Percentiles rank a stretch among this genome's conserved stretches.
These are phyloP conservation scores for Bubo blakistoni DNA, from an alignment of 2,113 vertebrate genomes.

Conservation along the genomic window DNA sequence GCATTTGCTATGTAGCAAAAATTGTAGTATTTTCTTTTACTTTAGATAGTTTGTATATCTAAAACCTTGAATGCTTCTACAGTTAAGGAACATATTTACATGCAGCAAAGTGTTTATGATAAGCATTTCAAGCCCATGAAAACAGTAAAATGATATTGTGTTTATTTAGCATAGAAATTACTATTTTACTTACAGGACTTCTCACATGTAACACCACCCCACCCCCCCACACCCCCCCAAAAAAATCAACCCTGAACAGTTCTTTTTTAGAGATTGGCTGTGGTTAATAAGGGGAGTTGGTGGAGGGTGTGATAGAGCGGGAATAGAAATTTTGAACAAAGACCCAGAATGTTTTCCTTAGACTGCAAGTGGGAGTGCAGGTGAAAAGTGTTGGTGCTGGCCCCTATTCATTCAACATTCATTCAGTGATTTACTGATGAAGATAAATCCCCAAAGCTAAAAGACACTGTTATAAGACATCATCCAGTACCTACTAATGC, in stretches of 20 bases:
- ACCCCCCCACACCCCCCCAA: rapidly evolving
- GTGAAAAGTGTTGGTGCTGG: background rate
- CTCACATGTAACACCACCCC: background rate
- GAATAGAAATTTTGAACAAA: background rate
- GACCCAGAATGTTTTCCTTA: background rate
- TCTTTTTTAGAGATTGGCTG: background rate
- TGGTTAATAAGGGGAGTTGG: background rate
- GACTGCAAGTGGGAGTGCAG: background rate
- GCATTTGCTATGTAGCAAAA: background rate
- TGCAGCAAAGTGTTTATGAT: background rate
- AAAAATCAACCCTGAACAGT: background rate
- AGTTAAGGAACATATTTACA: background rate
- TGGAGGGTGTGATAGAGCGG: background rate
- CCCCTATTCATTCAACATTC: background rate
- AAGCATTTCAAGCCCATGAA: background rate
- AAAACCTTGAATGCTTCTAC: background rate
- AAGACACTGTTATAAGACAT: background rate
- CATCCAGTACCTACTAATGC: background rate
- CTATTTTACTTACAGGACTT: background rate
- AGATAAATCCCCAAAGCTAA: background rate
- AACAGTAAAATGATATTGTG: background rate
- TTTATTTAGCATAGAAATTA: background rate
- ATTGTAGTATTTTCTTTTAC: background rate
- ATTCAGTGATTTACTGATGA: background rate
- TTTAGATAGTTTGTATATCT: background rate